phyloP scores from a whole-genome alignment of 2,113 vertebrate species.

The Rhegmatorhina hoffmannsi region DNA sequence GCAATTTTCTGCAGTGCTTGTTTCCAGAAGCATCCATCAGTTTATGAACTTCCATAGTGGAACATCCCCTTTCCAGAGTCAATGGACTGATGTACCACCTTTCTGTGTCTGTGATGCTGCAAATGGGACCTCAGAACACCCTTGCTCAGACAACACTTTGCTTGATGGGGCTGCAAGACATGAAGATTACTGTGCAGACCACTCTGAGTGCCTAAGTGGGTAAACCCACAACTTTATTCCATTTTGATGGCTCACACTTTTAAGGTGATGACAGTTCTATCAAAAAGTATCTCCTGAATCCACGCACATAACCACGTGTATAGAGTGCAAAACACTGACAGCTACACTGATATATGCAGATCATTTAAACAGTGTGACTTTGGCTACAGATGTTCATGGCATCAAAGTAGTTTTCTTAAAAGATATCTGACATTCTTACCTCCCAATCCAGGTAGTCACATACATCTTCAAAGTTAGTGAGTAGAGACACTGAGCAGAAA shows the following conservation, averaged over 20 bases:
- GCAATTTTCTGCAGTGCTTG: background rate
- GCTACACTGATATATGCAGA: background rate
- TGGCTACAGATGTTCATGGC: background rate
- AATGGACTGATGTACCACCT: accelerated
- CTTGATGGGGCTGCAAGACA: background rate
- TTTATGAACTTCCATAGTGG: background rate
- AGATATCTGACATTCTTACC: conserved; percentile 78
- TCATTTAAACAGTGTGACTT: background rate
- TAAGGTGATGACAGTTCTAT: background rate
- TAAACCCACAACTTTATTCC: background rate
- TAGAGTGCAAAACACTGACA: background rate
- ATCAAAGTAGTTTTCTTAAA: background rate
- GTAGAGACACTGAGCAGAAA: conserved; percentile 99
- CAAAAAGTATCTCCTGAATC: background rate
- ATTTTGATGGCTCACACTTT: background rate
- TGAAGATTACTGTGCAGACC: background rate
- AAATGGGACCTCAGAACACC: background rate
- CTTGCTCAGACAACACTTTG: background rate
- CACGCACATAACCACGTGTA: background rate
- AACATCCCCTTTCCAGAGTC: background rate
- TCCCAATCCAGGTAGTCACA: conserved; percentile 99
- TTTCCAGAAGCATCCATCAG: background rate
- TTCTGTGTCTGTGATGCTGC: background rate
- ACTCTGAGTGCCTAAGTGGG: background rate
- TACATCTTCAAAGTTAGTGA: conserved; percentile 99